A percentile compares a stretch with the other conserved stretches of the same genome.
These are phyloP conservation scores for Diploptera punctata DNA, from an alignment of 2,888 invertebrate genomes.

Conservation along the genomic window DNA sequence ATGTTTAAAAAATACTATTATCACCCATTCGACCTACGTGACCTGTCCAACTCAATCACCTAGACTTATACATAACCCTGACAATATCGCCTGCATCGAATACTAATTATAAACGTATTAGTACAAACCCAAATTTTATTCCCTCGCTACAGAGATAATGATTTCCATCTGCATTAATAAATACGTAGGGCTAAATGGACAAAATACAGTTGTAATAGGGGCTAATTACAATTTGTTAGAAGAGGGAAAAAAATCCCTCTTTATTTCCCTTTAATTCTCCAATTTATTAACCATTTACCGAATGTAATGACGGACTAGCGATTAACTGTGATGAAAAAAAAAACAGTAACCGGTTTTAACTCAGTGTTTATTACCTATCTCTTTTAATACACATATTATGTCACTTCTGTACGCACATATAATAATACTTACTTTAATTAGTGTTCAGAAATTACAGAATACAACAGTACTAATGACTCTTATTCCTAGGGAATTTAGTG, in stretches of 20 bases:
- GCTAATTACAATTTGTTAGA: background rate
- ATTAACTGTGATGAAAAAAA: background rate
- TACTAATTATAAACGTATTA: no score
- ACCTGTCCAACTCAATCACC: no score
- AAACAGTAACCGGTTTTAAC: background rate
- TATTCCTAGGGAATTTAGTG: no score
- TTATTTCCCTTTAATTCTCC: background rate
- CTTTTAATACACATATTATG: background rate
- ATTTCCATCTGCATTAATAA: background rate
- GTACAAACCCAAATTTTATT: no score
- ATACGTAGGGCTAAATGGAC: background rate
- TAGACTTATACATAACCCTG: no score
- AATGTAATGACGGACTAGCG: background rate
- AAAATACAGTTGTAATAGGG: background rate
- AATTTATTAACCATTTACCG: conserved; percentile 15
- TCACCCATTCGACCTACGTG: no score
- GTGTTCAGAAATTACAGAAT: background rate
- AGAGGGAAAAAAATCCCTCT: conserved; percentile 1
- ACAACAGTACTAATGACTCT: background rate
- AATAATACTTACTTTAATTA: conserved; percentile 4
- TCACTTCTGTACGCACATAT: background rate
- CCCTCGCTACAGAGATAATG: background rate
- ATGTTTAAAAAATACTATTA: no score
- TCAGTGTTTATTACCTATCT: background rate
- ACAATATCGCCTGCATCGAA: no score